A percentile compares a stretch with the other conserved stretches of the same genome.
phyloP scores from a whole-genome alignment of 2,113 vertebrate genomes.

The Scolopax mira region DNA sequence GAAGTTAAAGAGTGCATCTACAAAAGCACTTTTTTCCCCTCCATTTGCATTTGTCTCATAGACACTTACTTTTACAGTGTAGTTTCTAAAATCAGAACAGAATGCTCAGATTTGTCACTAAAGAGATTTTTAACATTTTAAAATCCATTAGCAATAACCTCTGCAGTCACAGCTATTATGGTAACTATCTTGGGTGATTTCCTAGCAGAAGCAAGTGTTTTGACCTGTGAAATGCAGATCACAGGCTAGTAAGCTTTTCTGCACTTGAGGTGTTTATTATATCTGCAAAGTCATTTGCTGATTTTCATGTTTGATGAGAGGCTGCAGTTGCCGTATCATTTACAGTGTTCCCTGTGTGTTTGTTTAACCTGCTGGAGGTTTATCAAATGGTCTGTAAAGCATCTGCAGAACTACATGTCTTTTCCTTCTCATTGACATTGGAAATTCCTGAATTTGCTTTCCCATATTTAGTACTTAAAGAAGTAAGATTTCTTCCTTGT shows the following conservation, averaged over 20 bases:
- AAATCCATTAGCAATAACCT: constrained; percentile 33
- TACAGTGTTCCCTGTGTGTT: neutral
- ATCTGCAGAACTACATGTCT: constrained; percentile 3
- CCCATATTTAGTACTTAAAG: neutral
- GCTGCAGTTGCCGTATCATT: constrained; percentile 20
- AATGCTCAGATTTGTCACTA: neutral
- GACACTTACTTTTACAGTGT: neutral
- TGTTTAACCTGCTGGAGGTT: constrained; percentile 52
- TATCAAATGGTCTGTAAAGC: constrained; percentile 19
- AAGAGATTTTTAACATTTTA: constrained; percentile 14
- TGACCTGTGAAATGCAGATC: constrained; percentile 46
- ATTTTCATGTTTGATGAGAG: constrained; percentile 39
- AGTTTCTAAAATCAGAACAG: neutral
- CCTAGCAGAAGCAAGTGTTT: neutral
- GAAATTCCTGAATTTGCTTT: neutral
- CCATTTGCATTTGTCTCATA: neutral
- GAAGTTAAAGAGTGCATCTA: neutral
- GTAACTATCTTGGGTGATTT: constrained; percentile 1
- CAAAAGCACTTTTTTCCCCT: neutral
- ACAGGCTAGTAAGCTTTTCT: constrained; percentile 22
- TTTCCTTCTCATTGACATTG: neutral
- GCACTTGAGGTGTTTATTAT: constrained; percentile 30
- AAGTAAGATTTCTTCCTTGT: neutral
- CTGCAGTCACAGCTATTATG: neutral
- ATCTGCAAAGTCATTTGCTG: constrained; percentile 46